A percentile compares a stretch with the other conserved stretches of the same genome.
phyloP scores from a whole-genome alignment of 2,797 vertebrate species.

The Fringilla coelebs region DNA sequence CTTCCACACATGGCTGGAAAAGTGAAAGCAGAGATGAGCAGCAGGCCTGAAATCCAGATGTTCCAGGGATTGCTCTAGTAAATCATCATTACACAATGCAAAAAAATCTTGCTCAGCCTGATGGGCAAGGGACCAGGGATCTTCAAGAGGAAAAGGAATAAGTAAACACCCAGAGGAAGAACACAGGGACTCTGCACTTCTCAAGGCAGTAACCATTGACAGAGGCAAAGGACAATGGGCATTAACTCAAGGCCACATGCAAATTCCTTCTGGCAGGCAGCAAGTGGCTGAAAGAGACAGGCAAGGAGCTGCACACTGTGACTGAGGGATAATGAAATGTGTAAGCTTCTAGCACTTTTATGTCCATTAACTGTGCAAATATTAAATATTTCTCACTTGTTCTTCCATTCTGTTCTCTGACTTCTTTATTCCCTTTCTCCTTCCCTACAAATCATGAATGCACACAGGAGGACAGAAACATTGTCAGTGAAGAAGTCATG shows the following conservation, averaged over 20 bases:
- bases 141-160: neutral
- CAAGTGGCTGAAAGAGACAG: neutral
- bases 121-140: neutral
- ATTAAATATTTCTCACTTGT: neutral
- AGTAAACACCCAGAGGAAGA: neutral
- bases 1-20: neutral
- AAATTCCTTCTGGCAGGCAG: neutral
- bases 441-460: neutral
- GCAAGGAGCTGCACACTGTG: neutral
- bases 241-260: neutral
- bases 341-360: neutral
- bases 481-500: neutral
- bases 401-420: neutral
- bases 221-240: neutral
- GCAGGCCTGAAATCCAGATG: neutral
- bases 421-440: neutral
- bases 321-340: neutral
- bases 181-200: neutral
- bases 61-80: neutral
- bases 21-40: neutral
- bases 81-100: neutral
- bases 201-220: neutral
- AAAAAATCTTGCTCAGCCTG: neutral
- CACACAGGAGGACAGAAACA: neutral
- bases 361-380: neutral